Conservation (phyloP, 2,888 invertebrate species). For the Melanotus villosus region DNA sequence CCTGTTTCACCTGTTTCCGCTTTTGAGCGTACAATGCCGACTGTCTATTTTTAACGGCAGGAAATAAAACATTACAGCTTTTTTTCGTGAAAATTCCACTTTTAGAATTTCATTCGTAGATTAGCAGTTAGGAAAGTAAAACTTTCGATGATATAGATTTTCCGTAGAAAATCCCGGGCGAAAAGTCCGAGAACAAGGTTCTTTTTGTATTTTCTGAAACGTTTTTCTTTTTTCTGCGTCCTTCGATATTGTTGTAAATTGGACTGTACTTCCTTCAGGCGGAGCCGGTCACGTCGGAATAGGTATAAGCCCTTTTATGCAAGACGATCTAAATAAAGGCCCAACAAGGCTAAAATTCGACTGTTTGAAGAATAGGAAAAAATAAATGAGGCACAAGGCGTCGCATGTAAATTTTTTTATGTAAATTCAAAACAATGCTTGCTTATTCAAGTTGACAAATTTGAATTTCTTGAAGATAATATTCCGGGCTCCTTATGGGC, state of each 20-base stretch:
- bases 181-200: slow-evolving; percentile 1
- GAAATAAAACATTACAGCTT: neutral
- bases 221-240: slow-evolving; percentile 2
- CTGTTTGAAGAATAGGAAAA: neutral
- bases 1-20: slow-evolving; percentile 15
- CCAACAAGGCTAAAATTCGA: neutral
- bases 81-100: neutral
- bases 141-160: no score
- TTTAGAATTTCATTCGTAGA: no score
- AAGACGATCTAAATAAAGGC: slow-evolving; percentile 8
- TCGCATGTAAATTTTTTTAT: slow-evolving; percentile 15
- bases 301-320: slow-evolving; percentile 18
- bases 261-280: slow-evolving; percentile 3
- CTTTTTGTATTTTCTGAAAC: slow-evolving; percentile 1
- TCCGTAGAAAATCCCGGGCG: neutral
- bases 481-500: neutral
- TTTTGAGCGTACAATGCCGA: neutral
- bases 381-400: neutral
- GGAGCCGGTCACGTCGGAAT: slow-evolving; percentile 14
- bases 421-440: slow-evolving; percentile 5
- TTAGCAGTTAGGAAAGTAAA: no score
- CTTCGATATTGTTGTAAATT: slow-evolving; percentile 14
- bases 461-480: slow-evolving; percentile 15
- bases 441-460: slow-evolving; percentile 21
- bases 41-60: slow-evolving; percentile 1